A percentile compares a stretch with the other conserved stretches of the same genome.
Conservation (phyloP, 2,797 vertebrate species). For the Myotis pilosus region DNA sequence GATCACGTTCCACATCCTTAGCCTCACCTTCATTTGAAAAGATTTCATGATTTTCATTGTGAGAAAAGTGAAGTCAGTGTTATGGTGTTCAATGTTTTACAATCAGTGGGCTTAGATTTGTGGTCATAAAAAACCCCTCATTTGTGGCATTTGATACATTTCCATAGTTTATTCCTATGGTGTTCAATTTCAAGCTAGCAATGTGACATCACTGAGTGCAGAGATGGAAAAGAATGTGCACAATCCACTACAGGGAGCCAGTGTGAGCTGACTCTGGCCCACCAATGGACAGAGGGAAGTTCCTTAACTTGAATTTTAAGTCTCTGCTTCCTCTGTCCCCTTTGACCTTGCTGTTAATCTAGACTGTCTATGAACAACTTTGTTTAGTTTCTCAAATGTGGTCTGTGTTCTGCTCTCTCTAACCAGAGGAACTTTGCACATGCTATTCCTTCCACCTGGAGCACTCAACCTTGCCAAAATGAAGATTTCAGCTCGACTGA, state of each 20-base stretch:
- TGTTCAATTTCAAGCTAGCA: not conserved
- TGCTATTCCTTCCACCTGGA: not conserved
- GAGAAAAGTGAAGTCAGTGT: not conserved
- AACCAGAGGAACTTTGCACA: not conserved
- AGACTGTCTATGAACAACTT: not conserved
- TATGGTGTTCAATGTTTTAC: not conserved
- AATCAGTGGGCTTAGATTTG: not conserved
- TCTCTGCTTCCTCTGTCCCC: not conserved
- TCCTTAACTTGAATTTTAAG: not conserved
- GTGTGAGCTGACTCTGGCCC: not conserved
- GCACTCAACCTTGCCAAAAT: not conserved
- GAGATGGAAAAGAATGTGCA: not conserved
- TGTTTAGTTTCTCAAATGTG: not conserved
- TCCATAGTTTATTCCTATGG: not conserved
- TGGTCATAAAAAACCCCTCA: not conserved
- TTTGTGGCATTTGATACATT: not conserved
- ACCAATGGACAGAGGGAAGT: rapidly evolving
- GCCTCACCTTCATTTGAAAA: not conserved
- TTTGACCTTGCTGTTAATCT: not conserved
- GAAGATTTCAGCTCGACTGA: not conserved
- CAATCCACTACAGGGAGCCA: rapidly evolving
- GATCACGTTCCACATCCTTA: not conserved
- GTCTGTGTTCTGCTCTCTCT: not conserved
- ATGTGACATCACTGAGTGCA: not conserved
- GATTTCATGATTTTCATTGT: not conserved